A percentile compares a stretch with the other conserved stretches of the same genome.
Conservation (phyloP, 2,113 vertebrate species). For the Plecotus auritus region DNA sequence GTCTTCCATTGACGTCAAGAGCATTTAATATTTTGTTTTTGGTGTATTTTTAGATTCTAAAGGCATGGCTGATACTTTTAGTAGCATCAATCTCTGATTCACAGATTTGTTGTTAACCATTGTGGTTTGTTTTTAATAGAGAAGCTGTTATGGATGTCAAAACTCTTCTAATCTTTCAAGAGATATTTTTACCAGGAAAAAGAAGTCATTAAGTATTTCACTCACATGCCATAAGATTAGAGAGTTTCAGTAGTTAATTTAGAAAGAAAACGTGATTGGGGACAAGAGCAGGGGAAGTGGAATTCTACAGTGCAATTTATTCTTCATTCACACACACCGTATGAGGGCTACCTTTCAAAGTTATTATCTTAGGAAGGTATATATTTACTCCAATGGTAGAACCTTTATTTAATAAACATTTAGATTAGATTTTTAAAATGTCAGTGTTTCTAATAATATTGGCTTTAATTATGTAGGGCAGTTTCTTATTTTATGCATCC, state of each 20-base stretch:
- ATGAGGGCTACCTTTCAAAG: neutral
- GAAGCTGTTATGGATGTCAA: neutral
- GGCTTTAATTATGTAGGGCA: neutral
- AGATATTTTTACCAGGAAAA: neutral
- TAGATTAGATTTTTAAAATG: conserved; percentile 34
- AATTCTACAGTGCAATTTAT: neutral
- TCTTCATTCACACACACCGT: neutral
- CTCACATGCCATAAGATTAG: neutral
- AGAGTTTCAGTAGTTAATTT: neutral
- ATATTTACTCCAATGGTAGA: neutral
- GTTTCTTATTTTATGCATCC: neutral
- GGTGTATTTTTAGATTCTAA: conserved; percentile 58
- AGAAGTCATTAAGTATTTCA: neutral
- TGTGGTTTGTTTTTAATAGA: conserved; percentile 3
- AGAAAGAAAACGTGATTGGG: neutral
- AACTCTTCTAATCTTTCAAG: neutral
- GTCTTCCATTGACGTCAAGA: conserved; percentile 55
- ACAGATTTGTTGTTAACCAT: conserved; percentile 43
- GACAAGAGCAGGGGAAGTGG: neutral
- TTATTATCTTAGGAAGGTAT: neutral
- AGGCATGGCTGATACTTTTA: conserved; percentile 3
- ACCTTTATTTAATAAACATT: conserved; percentile 9
- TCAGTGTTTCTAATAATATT: conserved; percentile 5
- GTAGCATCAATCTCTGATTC: conserved; percentile 30
- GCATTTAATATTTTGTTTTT: neutral